Evolutionary conservation across 2,888 invertebrate species (phyloP), one percentile per base, ranked within the genome.

Genomic region (Yponomeuta sedellus): DNA sequence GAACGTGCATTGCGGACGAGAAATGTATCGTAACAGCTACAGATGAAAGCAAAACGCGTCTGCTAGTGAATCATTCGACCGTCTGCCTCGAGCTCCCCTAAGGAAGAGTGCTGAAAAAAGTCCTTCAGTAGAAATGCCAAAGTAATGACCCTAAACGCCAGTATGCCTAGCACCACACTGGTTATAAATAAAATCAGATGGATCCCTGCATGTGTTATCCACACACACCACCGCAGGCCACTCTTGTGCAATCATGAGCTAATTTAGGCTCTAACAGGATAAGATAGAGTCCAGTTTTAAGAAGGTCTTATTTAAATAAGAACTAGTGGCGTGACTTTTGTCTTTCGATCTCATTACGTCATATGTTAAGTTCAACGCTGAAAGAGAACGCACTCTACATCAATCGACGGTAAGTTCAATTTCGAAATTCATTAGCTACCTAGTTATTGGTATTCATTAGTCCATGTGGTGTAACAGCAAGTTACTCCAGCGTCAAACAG

Each of bases 131-230:
- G 34, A 34, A 71, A 75, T 74, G 74, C 72, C 70, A 81, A 81
- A 85, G 80, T 81, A 85, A 86, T 83, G 82, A 85, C 83, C 84
- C 84, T 83, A 82, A 83, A 83, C 80, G 79, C 78, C 80, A 2
- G 25, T 25, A 80, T 81, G 79, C 79, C 72, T 76, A 76, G 74
- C 79, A 81, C 80, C 81, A 77, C 81, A 77, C 40, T 76, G 79
- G 85, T 81, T 83, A 85, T 85, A 85, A 86, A 86, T 87, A 85
- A 84, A 84, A 82, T 80, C 78, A 61, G 16, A 25, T 61, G 61
- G 44, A 52, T 34, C 34, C 78, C 75, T 78, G 80, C 80, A 79
- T 72, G 78, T 75, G 76, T 73, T 71, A 71, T 72, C 74, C 71
- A 71, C 67, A 66, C 66, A 72, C 64, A 67, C 66, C 70, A 71